Evolutionary conservation across 2,797 vertebrate genomes (phyloP), one percentile per base, ranked within the genome.

Genomic region (Halcyon chelicuti): DNA sequence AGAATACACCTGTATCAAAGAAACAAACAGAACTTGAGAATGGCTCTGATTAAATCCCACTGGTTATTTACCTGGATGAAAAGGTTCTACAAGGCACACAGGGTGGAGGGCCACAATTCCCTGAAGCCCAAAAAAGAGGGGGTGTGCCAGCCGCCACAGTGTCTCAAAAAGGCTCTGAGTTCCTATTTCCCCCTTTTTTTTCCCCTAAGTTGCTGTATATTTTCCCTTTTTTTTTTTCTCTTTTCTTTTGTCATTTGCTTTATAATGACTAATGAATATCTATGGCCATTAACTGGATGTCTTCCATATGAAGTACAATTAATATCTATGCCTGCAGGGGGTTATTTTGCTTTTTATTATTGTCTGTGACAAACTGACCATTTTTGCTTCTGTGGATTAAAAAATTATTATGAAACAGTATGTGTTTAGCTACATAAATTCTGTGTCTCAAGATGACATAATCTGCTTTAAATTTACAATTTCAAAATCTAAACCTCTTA

Each of bases 21-120:
- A 89, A 85, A 70, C 14, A 72, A 72, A 4, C 54, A 63, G 84
- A 39, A 2, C 51, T 46, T 66, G 54, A 68, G 88, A 91, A 66
- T 1, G 9, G 35, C 39, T 14, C 2, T 0, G 4, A 28, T 76
- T 70, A 83, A 73, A 79, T 51, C 12, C 18, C 0, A 0, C 21
- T 54, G 66, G n/a, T 86, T 63, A 72, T 84, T 81, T 75, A 28
- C 11, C 46, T 62, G 58, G 21, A 18, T 84, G 77, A 68, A 78
- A 46, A 26, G 5, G 13, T 60, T 39, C 47, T 31, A 28, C n/a
- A 39, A 7, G 0, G 3, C 10, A 22, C 1, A 1, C 11, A 51
- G 11, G 3, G 12, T 44, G 7, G 14, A 37, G 26, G 73, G 22
- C 15, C 35, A 33, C 10, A 15, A 20, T 88, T 9, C 13, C 29